These are phyloP conservation scores for Scortum barcoo DNA, from an alignment of 2,113 vertebrate genomes.

Conservation along the genomic window DNA sequence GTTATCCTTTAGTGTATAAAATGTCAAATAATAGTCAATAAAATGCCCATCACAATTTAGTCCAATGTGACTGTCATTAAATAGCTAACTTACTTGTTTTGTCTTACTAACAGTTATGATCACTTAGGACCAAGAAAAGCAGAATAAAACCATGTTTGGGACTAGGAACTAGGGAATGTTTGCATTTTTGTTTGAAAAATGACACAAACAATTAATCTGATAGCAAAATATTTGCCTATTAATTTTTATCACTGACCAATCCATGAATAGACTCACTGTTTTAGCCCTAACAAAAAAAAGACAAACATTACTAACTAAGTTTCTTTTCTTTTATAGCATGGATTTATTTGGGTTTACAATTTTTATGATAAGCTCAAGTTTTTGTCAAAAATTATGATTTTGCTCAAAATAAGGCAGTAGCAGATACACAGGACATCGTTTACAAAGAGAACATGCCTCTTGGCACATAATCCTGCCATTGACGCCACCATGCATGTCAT, in stretches of 20 bases:
- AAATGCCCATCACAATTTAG: not conserved
- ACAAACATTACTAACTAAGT: not conserved
- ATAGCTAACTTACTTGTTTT: not conserved
- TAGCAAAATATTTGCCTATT: not conserved
- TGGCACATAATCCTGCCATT: slow-evolving; percentile 12
- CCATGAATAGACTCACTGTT: not conserved
- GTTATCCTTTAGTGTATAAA: not conserved
- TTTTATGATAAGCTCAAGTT: not conserved
- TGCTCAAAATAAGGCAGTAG: not conserved
- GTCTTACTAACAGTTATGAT: not conserved
- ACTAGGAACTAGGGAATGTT: not conserved
- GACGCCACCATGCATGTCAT: not conserved
- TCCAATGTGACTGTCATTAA: not conserved
- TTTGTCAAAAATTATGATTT: not conserved
- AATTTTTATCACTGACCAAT: not conserved
- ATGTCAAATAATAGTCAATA: not conserved
- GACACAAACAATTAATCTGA: not conserved
- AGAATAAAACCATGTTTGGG: not conserved
- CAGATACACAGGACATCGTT: slow-evolving; percentile 24
- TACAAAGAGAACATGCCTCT: not conserved
- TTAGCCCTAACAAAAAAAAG: too few species aligned
- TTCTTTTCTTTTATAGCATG: not conserved
- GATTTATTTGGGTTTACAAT: not conserved
- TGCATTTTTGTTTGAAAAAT: not conserved
- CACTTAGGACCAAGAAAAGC: too few species aligned